Evolutionary conservation across 1,140 invertebrate species (phyloP).

Genomic region (Aplysia californica): DNA sequence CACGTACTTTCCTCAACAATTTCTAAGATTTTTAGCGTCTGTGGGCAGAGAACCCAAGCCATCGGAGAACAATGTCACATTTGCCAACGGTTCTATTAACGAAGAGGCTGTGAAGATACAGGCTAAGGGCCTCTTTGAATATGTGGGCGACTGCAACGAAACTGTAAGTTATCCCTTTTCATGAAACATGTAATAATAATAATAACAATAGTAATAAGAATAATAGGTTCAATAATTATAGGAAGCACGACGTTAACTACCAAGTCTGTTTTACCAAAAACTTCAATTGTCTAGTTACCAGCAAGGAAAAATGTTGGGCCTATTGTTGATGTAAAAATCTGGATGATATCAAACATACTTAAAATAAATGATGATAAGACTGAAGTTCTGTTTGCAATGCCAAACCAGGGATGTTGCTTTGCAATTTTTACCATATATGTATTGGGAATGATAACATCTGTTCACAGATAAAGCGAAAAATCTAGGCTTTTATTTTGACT

Average conservation of each 20-base stretch:
- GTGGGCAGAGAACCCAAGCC: slow-evolving; percentile 45
- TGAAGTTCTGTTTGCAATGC: no score
- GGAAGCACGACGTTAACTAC: no score
- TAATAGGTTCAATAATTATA: no score
- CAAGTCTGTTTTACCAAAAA: background rate
- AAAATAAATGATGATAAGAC: no score
- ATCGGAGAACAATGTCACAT: slow-evolving; percentile 34
- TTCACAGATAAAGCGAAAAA: no score
- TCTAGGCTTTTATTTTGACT: no score
- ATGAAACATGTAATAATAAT: background rate
- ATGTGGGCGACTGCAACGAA: slow-evolving; percentile 41
- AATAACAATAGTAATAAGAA: background rate
- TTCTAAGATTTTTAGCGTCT: slow-evolving; percentile 47
- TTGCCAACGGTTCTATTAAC: slow-evolving; percentile 32
- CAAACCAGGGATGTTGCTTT: no score
- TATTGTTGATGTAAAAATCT: no score
- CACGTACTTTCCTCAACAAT: slow-evolving; percentile 27
- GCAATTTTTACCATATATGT: no score
- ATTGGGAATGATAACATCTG: no score
- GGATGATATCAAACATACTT: no score
- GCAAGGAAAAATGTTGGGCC: no score
- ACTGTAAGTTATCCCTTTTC: slow-evolving; percentile 29
- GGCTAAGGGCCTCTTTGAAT: slow-evolving; percentile 38
- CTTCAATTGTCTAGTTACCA: background rate
- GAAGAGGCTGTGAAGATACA: slow-evolving; percentile 21